These are phyloP conservation scores for Desoria tigrina DNA, from an alignment of 2,888 invertebrate genomes.

Conservation along the genomic window DNA sequence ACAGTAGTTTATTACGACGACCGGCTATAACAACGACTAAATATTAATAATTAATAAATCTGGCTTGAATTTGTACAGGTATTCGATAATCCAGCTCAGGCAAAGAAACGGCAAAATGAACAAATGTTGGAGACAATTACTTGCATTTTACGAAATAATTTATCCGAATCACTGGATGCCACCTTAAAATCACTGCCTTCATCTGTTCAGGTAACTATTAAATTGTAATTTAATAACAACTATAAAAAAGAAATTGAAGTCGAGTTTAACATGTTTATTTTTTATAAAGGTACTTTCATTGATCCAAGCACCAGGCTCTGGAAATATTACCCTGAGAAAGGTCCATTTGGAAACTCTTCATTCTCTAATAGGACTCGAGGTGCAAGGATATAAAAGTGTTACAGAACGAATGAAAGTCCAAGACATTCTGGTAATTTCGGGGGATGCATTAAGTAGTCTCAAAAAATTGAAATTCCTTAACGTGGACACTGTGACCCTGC, in stretches of 20 bases:
- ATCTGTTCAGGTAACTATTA: constrained; percentile 38
- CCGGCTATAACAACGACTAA: not conserved
- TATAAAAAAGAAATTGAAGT: not conserved
- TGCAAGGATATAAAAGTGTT: constrained; percentile 61
- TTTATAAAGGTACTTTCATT: constrained; percentile 59
- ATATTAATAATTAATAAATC: not conserved
- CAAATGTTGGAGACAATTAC: constrained; percentile 42
- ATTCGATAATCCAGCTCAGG: constrained; percentile 37
- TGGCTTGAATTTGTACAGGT: constrained; percentile 34
- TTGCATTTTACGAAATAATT: constrained; percentile 45
- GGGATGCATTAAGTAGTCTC: constrained; percentile 38
- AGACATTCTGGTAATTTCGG: constrained; percentile 23
- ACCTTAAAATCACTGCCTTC: constrained; percentile 25
- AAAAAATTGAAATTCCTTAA: constrained; percentile 42
- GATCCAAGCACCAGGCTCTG: constrained; percentile 62
- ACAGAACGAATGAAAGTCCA: constrained; percentile 33
- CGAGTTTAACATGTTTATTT: not conserved
- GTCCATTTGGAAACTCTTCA: constrained; percentile 59
- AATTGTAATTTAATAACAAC: not conserved
- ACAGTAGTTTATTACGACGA: too few species aligned
- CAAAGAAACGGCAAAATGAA: constrained; percentile 23
- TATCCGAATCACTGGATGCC: constrained; percentile 14
- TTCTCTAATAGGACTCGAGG: constrained; percentile 64
- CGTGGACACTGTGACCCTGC: constrained; percentile 39
- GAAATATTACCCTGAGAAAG: constrained; percentile 59